Base-by-base conservation (phyloP, 2,888 invertebrate genomes). In the Drymonia ruficornis region DNA sequence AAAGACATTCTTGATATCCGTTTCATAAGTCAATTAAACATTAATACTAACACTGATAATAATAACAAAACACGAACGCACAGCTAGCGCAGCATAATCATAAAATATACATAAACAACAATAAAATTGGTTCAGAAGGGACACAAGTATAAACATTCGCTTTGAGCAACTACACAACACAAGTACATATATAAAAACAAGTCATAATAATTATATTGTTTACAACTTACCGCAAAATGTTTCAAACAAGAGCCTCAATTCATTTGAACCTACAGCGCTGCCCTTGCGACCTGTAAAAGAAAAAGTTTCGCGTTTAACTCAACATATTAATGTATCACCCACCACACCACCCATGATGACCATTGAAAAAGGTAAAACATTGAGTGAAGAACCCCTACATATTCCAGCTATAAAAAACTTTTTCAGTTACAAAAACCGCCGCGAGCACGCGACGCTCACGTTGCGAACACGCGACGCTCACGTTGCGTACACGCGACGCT, bases 1-100 rank as follows among this genome's bases (percentile, higher is more conserved):
- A 80, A 73, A 50, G 56, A 42, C 52, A 69, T 74, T 61, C 71
- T 76, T 76, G 65, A 76, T 68, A 55, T 47, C 48, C 52, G 55
- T 61, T 67, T 62, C 54, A 52, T 12, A 55, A 58, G 16, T 18
- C 34, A 50, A 50, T 51, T 42, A 42, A 55, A 53, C 23, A 31
- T 50, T 50, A 52, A 50, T 53, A 49, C 51, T 58, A 58, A 56
- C 60, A 60, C 40, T 50, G 38, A 65, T 56, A 62, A 59, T 52
- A 57, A 63, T 53, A 19, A 19, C 36, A 63, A 23, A 19, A 59
- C 44, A 58, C 62, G 56, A 57, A 58, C 59, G 72, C 74, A 71
- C 54, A 75, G 75, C 79, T 50, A 57, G 76, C 81, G 53, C 60
- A 76, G 80, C 78, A 56, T 60, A 65, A 55, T 52, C 55, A 51